Conservation (phyloP, 2,797 vertebrate species). For the Paratrypauchen microcephalus region DNA sequence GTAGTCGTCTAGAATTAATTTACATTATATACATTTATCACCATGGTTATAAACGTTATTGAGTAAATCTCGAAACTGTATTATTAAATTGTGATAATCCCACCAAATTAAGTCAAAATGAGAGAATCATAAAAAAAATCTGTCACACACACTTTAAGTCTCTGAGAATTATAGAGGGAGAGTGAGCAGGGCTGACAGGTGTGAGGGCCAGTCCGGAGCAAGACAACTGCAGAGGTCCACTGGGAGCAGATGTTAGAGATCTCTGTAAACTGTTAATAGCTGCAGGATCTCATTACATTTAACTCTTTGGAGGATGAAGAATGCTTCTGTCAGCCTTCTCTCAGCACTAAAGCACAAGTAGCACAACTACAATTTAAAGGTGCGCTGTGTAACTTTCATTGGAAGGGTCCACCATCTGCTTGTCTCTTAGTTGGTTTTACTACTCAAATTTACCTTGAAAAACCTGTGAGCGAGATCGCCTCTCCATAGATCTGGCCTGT, state of each 20-base stretch:
- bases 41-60: constrained; percentile 4
- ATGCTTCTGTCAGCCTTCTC: constrained; percentile 11
- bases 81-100: too few relatives aligned
- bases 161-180: constrained; percentile 19
- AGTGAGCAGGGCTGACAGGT: constrained; percentile 67
- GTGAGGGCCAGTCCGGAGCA: constrained; percentile 45
- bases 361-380: background rate
- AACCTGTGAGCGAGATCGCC: too few relatives aligned
- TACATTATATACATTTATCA: background rate
- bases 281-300: constrained; percentile 75
- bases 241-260: constrained; percentile 78
- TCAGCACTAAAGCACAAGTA: background rate
- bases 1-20: too few relatives aligned
- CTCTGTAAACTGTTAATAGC: constrained; percentile 79
- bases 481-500: too few relatives aligned
- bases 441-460: too few relatives aligned
- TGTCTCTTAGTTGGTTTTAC: too few relatives aligned
- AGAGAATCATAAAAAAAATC: too few relatives aligned
- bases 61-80: background rate
- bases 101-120: too few relatives aligned
- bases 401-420: too few relatives aligned
- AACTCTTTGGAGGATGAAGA: constrained; percentile 65
- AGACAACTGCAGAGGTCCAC: constrained; percentile 73
- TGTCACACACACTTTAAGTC: constrained; percentile 3
- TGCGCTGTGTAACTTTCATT: too few relatives aligned